A percentile compares a stretch with the other conserved stretches of the same genome.
phyloP scores from a whole-genome alignment of 2,888 invertebrate species.

The Mylabris sibirica region DNA sequence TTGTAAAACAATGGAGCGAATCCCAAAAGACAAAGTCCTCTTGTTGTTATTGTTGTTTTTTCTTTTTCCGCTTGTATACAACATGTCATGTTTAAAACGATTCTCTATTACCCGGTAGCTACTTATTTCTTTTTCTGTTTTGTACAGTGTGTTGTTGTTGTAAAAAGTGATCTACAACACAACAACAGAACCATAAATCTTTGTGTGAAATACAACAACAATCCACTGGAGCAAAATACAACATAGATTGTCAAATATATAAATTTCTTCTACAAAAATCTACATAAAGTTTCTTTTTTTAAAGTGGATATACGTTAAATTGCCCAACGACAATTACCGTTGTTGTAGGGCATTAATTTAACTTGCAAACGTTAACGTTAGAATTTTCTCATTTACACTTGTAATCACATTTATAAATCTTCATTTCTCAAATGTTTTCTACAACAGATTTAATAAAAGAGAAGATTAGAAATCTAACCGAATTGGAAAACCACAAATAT shows the following conservation, averaged over 20 bases:
- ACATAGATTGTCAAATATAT: slow-evolving; percentile 46
- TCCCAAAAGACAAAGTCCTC: background rate
- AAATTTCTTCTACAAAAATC: slow-evolving; percentile 49
- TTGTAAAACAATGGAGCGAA: background rate
- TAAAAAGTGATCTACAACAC: slow-evolving; percentile 42
- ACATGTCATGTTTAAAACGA: slow-evolving; percentile 20
- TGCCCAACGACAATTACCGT: background rate
- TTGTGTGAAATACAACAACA: slow-evolving; percentile 39
- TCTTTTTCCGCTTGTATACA: background rate
- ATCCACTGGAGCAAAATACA: slow-evolving; percentile 40
- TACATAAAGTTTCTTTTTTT: background rate
- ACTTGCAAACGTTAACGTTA: background rate
- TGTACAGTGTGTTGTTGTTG: slow-evolving; percentile 29
- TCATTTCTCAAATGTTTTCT: background rate
- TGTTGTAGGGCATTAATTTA: slow-evolving; percentile 4
- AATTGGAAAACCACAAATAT: background rate
- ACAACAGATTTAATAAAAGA: background rate
- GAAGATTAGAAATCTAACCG: background rate
- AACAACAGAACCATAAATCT: slow-evolving; percentile 46
- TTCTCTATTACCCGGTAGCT: slow-evolving; percentile 27
- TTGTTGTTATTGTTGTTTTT: background rate
- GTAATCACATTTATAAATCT: background rate
- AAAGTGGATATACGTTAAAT: background rate
- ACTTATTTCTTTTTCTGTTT: slow-evolving; percentile 39
- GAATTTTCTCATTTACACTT: background rate